A percentile compares a stretch with the other conserved stretches of the same genome.
Conservation (phyloP, 2,113 vertebrate species). For the Herpetotheres cachinnans region DNA sequence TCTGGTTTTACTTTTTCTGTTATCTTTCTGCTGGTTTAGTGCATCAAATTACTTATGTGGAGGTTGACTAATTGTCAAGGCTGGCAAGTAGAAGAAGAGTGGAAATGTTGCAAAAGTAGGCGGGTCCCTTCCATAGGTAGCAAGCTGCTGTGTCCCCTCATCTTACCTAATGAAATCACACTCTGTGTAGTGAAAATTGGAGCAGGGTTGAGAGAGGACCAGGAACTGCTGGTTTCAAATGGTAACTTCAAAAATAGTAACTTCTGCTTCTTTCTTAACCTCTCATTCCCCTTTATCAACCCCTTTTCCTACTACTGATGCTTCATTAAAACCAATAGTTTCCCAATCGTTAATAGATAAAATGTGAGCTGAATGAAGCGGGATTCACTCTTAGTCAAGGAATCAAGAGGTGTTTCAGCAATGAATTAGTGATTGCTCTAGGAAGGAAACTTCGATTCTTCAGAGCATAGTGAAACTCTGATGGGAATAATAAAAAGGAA, state of each 20-base stretch:
- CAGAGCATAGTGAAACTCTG: not conserved
- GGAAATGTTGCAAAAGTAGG: not conserved
- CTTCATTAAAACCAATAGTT: not conserved
- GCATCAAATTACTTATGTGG: not conserved
- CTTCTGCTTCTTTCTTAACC: not conserved
- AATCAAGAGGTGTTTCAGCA: not conserved
- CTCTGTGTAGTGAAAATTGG: not conserved
- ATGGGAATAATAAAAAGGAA: not conserved
- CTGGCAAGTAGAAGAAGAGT: not conserved
- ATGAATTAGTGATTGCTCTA: not conserved
- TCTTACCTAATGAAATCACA: not conserved
- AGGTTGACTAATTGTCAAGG: not conserved
- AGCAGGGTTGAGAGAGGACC: not conserved
- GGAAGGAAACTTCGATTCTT: not conserved
- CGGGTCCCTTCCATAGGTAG: not conserved
- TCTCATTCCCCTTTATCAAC: not conserved
- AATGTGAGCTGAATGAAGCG: not conserved
- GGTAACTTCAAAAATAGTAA: not conserved
- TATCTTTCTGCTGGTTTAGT: not conserved
- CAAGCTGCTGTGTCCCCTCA: not conserved
- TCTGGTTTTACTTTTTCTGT: not conserved
- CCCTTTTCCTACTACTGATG: not conserved
- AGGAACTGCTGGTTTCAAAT: not conserved
- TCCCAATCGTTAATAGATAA: not conserved
- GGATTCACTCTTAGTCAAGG: not conserved